Percentiles rank a stretch among this genome's conserved stretches.
These are phyloP conservation scores for Python bivittatus DNA, from an alignment of 2,113 vertebrate genomes.

Conservation along the genomic window DNA sequence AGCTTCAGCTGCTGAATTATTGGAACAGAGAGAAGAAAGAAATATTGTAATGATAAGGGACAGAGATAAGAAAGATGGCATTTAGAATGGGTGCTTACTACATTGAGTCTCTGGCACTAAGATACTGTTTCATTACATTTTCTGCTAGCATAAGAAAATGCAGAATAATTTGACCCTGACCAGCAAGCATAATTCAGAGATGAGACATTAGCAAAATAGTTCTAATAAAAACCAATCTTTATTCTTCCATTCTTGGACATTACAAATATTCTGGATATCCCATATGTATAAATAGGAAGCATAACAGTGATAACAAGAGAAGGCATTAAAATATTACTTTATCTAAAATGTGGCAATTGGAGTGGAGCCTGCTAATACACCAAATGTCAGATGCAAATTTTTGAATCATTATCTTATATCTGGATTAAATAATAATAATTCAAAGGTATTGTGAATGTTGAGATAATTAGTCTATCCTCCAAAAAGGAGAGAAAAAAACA, in stretches of 20 bases:
- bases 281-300: background rate
- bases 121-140: background rate
- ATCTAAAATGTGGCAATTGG: background rate
- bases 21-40: background rate
- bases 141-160: background rate
- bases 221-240: background rate
- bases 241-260: background rate
- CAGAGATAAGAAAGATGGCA: background rate
- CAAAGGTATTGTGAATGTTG: background rate
- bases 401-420: background rate
- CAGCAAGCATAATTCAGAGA: background rate
- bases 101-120: background rate
- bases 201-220: background rate
- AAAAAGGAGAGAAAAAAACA: background rate
- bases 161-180: background rate
- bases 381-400: background rate
- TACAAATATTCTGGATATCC: background rate
- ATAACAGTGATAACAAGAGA: background rate
- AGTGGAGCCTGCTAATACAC: background rate
- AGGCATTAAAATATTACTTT: background rate
- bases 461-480: conserved; percentile 10
- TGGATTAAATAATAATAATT: background rate
- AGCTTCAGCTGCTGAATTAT: background rate
- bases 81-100: background rate
- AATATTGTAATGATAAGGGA: background rate